Percentiles rank a stretch among this genome's conserved stretches.
These are phyloP conservation scores for Panthera tigris DNA, from an alignment of 2,113 vertebrate genomes.

Conservation along the genomic window DNA sequence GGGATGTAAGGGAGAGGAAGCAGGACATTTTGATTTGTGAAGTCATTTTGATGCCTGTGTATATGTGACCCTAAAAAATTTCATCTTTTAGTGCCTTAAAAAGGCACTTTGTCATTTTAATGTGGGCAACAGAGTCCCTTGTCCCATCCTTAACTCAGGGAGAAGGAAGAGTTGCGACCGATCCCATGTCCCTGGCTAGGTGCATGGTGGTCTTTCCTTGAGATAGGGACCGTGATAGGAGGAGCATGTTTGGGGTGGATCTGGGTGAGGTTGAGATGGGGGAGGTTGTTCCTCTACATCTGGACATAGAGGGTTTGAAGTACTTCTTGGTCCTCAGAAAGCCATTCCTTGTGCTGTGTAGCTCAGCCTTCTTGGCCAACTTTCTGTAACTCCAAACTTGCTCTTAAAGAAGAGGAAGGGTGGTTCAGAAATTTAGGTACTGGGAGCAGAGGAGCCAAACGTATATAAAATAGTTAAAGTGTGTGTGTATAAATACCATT, in stretches of 20 bases:
- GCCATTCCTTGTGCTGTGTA: background rate
- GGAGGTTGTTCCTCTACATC: background rate
- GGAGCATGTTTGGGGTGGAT: background rate
- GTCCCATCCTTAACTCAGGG: background rate
- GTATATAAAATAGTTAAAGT: background rate
- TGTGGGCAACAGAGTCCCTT: background rate
- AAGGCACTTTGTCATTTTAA: background rate
- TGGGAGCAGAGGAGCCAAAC: background rate
- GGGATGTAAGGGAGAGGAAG: background rate
- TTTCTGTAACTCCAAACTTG: background rate
- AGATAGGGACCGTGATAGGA: background rate
- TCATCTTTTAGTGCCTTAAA: background rate
- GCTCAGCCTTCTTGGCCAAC: background rate
- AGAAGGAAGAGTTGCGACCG: background rate
- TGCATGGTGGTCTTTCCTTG: background rate
- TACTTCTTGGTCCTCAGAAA: background rate
- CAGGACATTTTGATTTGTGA: background rate
- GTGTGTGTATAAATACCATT: background rate
- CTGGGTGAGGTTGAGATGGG: background rate
- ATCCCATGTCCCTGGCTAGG: background rate
- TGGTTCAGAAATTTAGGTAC: background rate
- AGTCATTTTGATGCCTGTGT: background rate
- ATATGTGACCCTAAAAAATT: background rate
- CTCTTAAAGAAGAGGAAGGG: constrained; percentile 5
- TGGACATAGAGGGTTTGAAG: background rate